Percentiles rank a stretch among this genome's conserved stretches.
phyloP scores from a whole-genome alignment of 1,140 invertebrate species.

The Hylaeus anthracinus region DNA sequence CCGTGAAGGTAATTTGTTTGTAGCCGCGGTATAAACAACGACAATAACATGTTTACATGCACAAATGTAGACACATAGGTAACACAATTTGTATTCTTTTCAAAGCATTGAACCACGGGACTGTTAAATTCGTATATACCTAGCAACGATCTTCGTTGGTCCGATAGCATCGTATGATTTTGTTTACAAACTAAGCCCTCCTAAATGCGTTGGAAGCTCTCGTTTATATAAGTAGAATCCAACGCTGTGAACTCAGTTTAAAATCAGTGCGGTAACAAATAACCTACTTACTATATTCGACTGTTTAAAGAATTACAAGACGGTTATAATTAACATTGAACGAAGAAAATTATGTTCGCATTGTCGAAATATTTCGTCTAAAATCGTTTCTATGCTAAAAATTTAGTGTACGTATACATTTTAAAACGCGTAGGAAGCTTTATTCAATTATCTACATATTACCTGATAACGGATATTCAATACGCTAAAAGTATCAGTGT shows the following conservation, averaged over 20 bases:
- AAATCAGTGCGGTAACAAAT: background rate
- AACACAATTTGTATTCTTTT: background rate
- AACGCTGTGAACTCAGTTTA: background rate
- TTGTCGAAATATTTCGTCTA: too few relatives aligned
- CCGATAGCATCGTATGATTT: background rate
- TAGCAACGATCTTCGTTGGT: slow-evolving; percentile 12
- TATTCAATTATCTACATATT: background rate
- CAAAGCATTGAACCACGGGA: background rate
- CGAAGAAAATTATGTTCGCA: too few relatives aligned
- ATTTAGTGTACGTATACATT: background rate
- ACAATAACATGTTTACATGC: background rate
- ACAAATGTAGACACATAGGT: background rate
- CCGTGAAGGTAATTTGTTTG: background rate
- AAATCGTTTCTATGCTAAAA: background rate
- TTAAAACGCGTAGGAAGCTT: background rate
- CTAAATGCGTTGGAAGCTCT: slow-evolving; percentile 3
- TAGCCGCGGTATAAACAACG: background rate
- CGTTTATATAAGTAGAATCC: slow-evolving; percentile 17
- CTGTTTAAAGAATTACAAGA: too few relatives aligned
- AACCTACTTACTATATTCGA: background rate
- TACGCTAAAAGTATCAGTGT: background rate
- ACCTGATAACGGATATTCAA: background rate
- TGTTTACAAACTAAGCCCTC: slow-evolving; percentile 12
- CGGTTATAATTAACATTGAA: too few relatives aligned
- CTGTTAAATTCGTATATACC: too few relatives aligned